Evolutionary conservation across 2,888 invertebrate genomes (phyloP), one percentile per base, ranked within the genome.

Genomic region (Synergus umbraculus): DNA sequence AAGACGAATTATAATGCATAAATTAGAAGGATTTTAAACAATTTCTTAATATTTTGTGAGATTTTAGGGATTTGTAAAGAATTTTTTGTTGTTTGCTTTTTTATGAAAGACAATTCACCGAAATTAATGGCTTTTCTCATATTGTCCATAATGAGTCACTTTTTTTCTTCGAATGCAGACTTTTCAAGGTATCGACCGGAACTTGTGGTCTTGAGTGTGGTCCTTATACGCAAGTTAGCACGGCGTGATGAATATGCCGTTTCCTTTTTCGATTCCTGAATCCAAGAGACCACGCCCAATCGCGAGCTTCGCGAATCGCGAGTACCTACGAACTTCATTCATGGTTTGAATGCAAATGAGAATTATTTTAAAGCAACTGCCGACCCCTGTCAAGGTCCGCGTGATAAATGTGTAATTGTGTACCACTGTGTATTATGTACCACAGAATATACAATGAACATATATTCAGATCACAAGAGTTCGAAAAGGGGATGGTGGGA

Each of bases 331-430:
- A 66, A 64, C 73, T 85, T 82, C 86, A 86, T 86, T 86, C 87
- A 86, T 86, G 85, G 79, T 78, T 77, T 78, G 85, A 86, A 84
- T 86, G 85, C 80, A 81, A 85, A 84, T 84, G 83, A 83, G 82
- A 85, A 85, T 82, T 81, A 84, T 84, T 86, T 86, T 82, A 78
- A 82, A 78, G 79, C 81, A 77, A 78, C 81, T 77, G 80, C 13
- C 69, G 84, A 84, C 79, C 79, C 49, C 22, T 83, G 85, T 85
- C 84, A 85, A 85, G 85, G 85, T 85, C 83, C 80, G n/a, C 63
- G 7, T 46, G 79, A 22, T n/a, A 63, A 63, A 63, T 76, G 10
- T 49, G n/a, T 22, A 37, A 67, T 41, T 37, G 41, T 29, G 67
- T 37, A 37, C 5, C 37, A 37, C 37, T 37, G 37, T 37, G 5